Conservation (phyloP, 2,888 invertebrate genomes). For the Diploptera punctata region DNA sequence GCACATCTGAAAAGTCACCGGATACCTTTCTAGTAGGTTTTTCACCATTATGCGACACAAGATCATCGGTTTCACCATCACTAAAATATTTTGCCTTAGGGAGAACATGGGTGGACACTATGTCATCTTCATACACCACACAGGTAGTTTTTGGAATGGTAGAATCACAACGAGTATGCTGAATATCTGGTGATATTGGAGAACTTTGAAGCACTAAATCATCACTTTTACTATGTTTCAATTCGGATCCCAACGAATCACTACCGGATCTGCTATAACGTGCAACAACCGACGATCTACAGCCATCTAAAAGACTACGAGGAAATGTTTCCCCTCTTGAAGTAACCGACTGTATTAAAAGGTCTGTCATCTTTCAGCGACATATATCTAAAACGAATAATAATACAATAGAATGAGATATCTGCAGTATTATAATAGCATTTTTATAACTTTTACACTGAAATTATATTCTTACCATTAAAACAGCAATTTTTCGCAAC, state of each 20-base stretch:
- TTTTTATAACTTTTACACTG: background rate
- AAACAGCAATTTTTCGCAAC: background rate
- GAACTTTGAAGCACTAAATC: slow-evolving; percentile 58
- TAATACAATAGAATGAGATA: background rate
- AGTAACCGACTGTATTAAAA: slow-evolving; percentile 41
- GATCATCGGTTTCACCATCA: slow-evolving; percentile 47
- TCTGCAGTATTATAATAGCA: background rate
- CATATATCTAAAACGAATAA: background rate
- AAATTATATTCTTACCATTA: background rate
- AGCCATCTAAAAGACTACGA: slow-evolving; percentile 55
- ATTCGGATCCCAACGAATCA: slow-evolving; percentile 52
- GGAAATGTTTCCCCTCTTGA: slow-evolving; percentile 56
- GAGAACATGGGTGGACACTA: slow-evolving; percentile 49
- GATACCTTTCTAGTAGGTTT: slow-evolving; percentile 34
- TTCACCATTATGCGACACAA: slow-evolving; percentile 20
- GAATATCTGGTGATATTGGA: slow-evolving; percentile 52
- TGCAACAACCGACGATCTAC: slow-evolving; percentile 46
- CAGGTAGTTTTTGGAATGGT: slow-evolving; percentile 49
- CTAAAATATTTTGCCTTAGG: slow-evolving; percentile 52
- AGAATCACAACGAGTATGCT: slow-evolving; percentile 52
- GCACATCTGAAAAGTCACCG: slow-evolving; percentile 44
- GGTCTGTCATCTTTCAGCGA: slow-evolving; percentile 39
- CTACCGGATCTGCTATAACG: slow-evolving; percentile 36
- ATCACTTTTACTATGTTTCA: slow-evolving; percentile 61
- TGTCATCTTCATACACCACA: slow-evolving; percentile 49